Evolutionary conservation across 2,797 vertebrate genomes (phyloP), one percentile per base, ranked within the genome.

Genomic region (Fistularia tabacaria): DNA sequence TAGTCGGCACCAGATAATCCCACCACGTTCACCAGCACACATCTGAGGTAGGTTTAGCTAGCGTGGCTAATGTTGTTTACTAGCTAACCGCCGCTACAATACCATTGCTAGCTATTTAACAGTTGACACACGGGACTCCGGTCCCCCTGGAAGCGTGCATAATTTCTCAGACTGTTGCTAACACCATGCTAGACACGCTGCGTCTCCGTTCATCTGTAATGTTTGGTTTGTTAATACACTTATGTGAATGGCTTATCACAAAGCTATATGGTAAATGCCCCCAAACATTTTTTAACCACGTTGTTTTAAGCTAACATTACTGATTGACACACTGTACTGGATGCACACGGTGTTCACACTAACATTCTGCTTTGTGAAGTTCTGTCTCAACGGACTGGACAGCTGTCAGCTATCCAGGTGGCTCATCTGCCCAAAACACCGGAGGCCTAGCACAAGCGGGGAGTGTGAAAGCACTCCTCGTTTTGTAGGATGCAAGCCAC

Each of bases 401-500:
- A 59, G 11, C 57, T 47, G 38, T 9, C n/a, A 62, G 3, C 10
- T 44, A 51, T 14, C 36, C 39, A 14, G 36, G 39, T 9, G 9
- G n/a, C 13, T 49, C 10, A 51, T 3, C 15, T 25, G 25, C 25
- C 25, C 25, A 25, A 6, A 39, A 38, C 49, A 47, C 13, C n/a
- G 3, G 12, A 38, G 51, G 36, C 47, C 52, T 14, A 38, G 11
- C 13, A 49, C 48, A 54, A 25, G 7, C 3, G 25, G 36, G 9
- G 42, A 1, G 3, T 37, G 52, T 54, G 42, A 36, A 38, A 1
- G 48, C 42, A 42, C 11, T 14, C 1, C 1, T 60, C 49, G 13
- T 14, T 66, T 58, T 68, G 77, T 63, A 64, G 69, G 46, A 84
- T 66, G 56, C 42, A 7, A 13, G 15, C 13, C 8, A 1, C 1